A percentile compares a stretch with the other conserved stretches of the same genome.
These are phyloP conservation scores for Siniperca scherzeri DNA, from an alignment of 2,797 vertebrate genomes.

Conservation along the genomic window DNA sequence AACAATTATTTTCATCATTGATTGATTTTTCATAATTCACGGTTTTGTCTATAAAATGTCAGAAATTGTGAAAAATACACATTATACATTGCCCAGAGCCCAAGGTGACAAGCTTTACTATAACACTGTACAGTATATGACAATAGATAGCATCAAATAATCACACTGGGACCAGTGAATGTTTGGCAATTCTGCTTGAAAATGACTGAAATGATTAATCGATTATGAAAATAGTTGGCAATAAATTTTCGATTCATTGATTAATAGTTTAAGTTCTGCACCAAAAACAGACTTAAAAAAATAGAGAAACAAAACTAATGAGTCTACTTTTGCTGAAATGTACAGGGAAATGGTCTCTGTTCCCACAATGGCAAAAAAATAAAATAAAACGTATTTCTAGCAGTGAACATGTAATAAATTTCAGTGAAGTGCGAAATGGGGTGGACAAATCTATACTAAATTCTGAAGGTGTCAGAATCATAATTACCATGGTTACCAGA, in stretches of 20 bases:
- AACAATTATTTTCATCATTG: neutral
- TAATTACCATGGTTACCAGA: slow-evolving; percentile 66
- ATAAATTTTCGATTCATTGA: neutral
- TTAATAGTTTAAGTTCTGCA: neutral
- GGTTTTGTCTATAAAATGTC: neutral
- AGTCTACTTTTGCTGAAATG: neutral
- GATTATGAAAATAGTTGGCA: no score
- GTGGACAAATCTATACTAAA: neutral
- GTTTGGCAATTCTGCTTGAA: neutral
- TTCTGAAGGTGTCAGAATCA: neutral
- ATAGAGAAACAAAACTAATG: neutral
- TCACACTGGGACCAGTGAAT: neutral
- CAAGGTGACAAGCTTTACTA: neutral
- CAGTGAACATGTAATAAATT: neutral
- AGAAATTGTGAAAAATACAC: neutral
- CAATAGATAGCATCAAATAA: neutral
- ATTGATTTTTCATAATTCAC: neutral
- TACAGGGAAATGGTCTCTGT: neutral
- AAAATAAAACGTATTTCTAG: no score
- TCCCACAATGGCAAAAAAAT: neutral
- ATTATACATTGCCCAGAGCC: neutral
- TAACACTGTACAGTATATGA: neutral
- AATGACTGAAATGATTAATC: neutral
- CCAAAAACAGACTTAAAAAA: neutral
- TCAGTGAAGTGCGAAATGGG: neutral